These are phyloP conservation scores for Sebastes trivittatus DNA, from an alignment of 2,797 vertebrate genomes.

Conservation along the genomic window DNA sequence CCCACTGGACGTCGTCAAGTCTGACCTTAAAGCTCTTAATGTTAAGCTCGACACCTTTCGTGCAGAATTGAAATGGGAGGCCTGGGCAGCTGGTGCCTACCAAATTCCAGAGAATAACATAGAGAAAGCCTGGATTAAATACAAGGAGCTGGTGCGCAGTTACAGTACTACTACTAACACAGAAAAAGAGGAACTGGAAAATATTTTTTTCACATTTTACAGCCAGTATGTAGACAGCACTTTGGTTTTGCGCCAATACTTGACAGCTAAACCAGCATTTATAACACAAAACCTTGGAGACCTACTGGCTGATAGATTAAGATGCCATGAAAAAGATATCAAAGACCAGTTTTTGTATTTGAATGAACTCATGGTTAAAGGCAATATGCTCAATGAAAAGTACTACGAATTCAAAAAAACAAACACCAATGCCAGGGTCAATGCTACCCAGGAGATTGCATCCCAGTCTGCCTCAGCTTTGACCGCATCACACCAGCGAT, in stretches of 20 bases:
- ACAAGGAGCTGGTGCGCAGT: neutral
- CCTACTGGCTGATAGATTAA: neutral
- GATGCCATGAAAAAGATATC: slow-evolving; percentile 23
- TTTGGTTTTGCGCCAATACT: neutral
- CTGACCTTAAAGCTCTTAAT: no score
- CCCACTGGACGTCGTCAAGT: no score
- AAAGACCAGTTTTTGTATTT: neutral
- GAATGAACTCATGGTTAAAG: neutral
- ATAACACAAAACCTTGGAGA: neutral
- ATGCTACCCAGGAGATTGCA: accelerated
- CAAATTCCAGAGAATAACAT: neutral
- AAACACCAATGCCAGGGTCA: neutral
- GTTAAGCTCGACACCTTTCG: no score
- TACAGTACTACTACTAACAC: neutral
- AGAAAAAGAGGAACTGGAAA: neutral
- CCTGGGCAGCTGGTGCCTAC: neutral
- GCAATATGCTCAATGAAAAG: neutral
- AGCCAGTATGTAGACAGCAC: neutral
- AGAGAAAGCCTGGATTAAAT: slow-evolving; percentile 6
- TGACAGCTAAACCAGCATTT: neutral
- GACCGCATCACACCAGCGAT: neutral
- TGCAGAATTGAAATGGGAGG: neutral
- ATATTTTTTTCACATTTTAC: neutral
- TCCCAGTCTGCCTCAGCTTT: neutral
- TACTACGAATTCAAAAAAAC: neutral